phyloP scores from a whole-genome alignment of 2,888 invertebrate genomes.

The Thereva unica region DNA sequence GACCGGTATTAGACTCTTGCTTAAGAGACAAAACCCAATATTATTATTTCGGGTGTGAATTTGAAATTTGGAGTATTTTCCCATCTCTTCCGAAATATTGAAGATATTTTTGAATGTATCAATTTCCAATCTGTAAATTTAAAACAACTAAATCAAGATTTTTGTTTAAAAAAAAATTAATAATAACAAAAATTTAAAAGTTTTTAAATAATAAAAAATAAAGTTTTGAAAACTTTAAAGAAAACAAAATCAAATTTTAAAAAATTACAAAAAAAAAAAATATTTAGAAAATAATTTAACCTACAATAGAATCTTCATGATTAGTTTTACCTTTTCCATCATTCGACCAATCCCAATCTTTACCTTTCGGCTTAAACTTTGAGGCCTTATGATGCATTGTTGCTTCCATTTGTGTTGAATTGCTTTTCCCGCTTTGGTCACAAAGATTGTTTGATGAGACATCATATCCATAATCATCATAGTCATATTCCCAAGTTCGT shows the following conservation, averaged over 20 bases:
- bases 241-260: constrained; percentile 3
- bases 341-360: constrained; percentile 71
- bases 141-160: no score
- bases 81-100: no score
- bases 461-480: constrained; percentile 52
- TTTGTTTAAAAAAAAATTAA: no score
- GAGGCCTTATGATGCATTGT: constrained; percentile 62
- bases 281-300: constrained; percentile 29
- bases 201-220: no score
- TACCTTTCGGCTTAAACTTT: constrained; percentile 73
- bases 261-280: constrained; percentile 20
- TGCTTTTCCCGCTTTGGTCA: constrained; percentile 25
- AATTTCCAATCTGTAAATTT: no score
- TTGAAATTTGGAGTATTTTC: no score
- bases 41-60: no score
- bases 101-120: no score
- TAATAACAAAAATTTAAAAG: no score
- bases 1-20: no score
- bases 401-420: constrained; percentile 48
- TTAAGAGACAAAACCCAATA: no score
- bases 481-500: constrained; percentile 67
- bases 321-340: constrained; percentile 48
- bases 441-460: constrained; percentile 21
- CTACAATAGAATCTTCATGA: constrained; percentile 38
- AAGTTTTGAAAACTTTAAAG: no score